phyloP scores from a whole-genome alignment of 2,797 vertebrate species.

The Argya squamiceps region DNA sequence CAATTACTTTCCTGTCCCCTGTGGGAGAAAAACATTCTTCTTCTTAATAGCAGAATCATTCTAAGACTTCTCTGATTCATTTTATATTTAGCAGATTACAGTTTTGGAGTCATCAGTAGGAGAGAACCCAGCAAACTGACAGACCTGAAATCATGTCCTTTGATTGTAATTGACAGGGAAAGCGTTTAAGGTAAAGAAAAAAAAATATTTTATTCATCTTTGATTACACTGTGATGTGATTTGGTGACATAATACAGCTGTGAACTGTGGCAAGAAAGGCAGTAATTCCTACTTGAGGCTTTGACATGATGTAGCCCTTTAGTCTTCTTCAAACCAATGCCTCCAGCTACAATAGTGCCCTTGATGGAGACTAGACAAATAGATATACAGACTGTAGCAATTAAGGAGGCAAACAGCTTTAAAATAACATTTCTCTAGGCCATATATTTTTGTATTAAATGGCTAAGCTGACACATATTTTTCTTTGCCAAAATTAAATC shows the following conservation, averaged over 20 bases:
- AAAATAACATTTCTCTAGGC: constrained; percentile 75
- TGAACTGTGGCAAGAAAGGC: constrained; percentile 81
- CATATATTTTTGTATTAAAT: constrained; percentile 63
- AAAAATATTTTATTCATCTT: constrained; percentile 88
- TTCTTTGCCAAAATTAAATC: constrained; percentile 67
- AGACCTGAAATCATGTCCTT: constrained; percentile 86
- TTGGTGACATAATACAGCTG: constrained; percentile 87
- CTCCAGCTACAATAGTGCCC: constrained; percentile 77
- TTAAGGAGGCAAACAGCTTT: constrained; percentile 79
- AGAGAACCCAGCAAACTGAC: constrained; percentile 80
- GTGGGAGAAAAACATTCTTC: constrained; percentile 73
- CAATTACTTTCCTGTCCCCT: constrained; percentile 82
- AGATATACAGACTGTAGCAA: constrained; percentile 70
- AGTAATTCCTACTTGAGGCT: constrained; percentile 79
- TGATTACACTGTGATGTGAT: constrained; percentile 92
- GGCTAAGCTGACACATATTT: constrained; percentile 28
- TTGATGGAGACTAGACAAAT: constrained; percentile 80
- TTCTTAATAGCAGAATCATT: constrained; percentile 84
- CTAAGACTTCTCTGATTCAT: constrained; percentile 82
- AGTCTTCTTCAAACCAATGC: constrained; percentile 73
- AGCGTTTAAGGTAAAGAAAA: constrained; percentile 82
- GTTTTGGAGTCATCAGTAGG: constrained; percentile 83
- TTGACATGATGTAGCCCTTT: constrained; percentile 78
- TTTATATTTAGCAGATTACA: constrained; percentile 85
- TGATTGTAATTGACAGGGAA: constrained; percentile 93